Evolutionary conservation across 2,113 vertebrate species (phyloP).

Genomic region (Bostrychus sinensis): DNA sequence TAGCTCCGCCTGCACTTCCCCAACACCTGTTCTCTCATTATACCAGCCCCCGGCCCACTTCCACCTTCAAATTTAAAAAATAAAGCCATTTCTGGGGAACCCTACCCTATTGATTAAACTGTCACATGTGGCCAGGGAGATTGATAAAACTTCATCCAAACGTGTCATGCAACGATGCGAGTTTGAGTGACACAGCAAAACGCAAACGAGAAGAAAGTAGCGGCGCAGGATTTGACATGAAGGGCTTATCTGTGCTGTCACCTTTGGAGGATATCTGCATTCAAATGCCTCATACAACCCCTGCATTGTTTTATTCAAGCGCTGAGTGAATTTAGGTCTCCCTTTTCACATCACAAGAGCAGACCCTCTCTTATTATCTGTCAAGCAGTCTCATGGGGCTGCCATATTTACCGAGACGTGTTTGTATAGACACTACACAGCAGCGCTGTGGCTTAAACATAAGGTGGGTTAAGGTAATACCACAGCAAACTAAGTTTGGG

Average conservation of each 20-base stretch:
- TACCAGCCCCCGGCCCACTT: neutral
- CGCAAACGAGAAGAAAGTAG: slow-evolving; percentile 24
- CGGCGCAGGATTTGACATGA: slow-evolving; percentile 21
- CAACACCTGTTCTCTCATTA: neutral
- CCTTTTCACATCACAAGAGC: slow-evolving; percentile 31
- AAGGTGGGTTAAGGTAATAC: neutral
- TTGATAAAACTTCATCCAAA: slow-evolving; percentile 76
- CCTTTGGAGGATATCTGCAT: slow-evolving; percentile 55
- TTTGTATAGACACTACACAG: neutral
- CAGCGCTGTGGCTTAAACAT: slow-evolving; percentile 10
- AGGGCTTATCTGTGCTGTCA: slow-evolving; percentile 45
- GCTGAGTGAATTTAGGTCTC: slow-evolving; percentile 24
- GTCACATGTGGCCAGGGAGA: slow-evolving; percentile 65
- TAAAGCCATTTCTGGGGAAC: slow-evolving; percentile 50
- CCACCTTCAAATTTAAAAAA: slow-evolving; percentile 44
- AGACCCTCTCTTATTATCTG: slow-evolving; percentile 39
- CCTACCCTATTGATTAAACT: slow-evolving; percentile 72
- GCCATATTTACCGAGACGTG: slow-evolving; percentile 36
- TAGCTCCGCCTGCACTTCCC: slow-evolving; percentile 10
- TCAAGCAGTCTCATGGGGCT: slow-evolving; percentile 32
- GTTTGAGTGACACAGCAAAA: slow-evolving; percentile 57
- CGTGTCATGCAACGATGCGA: slow-evolving; percentile 53
- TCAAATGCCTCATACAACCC: slow-evolving; percentile 30
- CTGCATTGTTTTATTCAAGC: slow-evolving; percentile 23
- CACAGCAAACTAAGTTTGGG: neutral